Conservation (phyloP, 2,113 vertebrate genomes). For the Colaptes auratus region DNA sequence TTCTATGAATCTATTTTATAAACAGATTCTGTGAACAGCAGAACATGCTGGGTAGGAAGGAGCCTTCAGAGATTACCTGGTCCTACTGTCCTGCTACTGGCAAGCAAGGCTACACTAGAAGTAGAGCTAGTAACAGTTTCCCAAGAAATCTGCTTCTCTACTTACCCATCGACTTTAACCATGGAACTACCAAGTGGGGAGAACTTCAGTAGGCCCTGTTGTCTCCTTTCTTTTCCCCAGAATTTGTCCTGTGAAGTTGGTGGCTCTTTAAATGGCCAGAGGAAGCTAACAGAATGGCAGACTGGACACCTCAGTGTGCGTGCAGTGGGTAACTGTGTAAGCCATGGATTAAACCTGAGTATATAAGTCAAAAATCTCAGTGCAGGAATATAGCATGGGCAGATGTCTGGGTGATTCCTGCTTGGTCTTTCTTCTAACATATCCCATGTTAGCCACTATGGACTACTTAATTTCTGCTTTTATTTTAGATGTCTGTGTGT, state of each 20-base stretch:
- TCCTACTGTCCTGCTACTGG: fast-evolving
- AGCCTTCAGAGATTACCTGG: background rate
- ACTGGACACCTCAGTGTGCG: fast-evolving
- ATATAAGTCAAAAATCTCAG: background rate
- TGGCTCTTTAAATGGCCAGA: background rate
- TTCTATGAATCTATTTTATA: too few relatives aligned
- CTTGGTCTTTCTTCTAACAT: background rate
- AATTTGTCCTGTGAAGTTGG: background rate
- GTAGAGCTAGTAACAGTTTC: background rate
- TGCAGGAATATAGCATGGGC: background rate
- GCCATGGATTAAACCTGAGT: background rate
- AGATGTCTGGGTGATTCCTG: background rate
- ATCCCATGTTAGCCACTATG: background rate
- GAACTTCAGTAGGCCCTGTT: background rate
- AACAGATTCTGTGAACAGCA: background rate
- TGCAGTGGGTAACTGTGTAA: background rate
- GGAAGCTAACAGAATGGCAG: fast-evolving
- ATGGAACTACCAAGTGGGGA: background rate
- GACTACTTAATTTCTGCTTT: background rate
- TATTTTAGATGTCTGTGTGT: fast-evolving
- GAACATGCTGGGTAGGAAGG: background rate
- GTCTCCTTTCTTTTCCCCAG: background rate
- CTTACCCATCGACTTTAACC: background rate
- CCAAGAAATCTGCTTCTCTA: background rate
- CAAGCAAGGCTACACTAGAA: background rate